Evolutionary conservation across 2,888 invertebrate genomes (phyloP).

Genomic region (Adelphocoris suturalis): DNA sequence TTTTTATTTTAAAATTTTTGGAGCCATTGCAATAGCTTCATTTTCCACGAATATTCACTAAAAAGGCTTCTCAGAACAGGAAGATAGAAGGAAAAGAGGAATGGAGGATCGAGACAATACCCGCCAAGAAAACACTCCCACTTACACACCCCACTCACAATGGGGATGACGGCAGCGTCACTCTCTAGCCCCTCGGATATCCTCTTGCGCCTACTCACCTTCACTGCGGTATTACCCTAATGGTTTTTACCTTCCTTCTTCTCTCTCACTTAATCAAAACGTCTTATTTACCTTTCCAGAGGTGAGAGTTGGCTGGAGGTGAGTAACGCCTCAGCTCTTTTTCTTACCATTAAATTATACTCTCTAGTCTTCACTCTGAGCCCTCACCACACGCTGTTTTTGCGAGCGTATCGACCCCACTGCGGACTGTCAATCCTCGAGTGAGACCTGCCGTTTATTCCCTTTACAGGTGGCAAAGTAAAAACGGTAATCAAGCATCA

Average conservation of each 20-base stretch:
- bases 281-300: constrained; percentile 34
- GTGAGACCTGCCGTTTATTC: too few relatives aligned
- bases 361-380: too few relatives aligned
- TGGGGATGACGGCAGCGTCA: not conserved
- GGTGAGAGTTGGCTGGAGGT: not conserved
- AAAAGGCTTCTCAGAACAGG: not conserved
- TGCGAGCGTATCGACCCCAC: too few relatives aligned
- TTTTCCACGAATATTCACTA: too few relatives aligned
- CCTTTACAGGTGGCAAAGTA: too few relatives aligned
- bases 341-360: too few relatives aligned
- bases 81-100: not conserved
- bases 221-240: not conserved
- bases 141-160: not conserved
- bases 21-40: too few relatives aligned
- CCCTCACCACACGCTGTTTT: too few relatives aligned
- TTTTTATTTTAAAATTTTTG: too few relatives aligned
- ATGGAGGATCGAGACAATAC: not conserved
- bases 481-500: too few relatives aligned
- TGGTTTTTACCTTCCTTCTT: not conserved
- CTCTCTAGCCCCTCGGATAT: not conserved
- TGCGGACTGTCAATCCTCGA: too few relatives aligned
- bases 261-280: constrained; percentile 47
- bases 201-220: not conserved
- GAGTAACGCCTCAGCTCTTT: constrained; percentile 7
- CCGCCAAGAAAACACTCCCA: not conserved